phyloP scores from a whole-genome alignment of 2,888 invertebrate genomes.

The Pseudococcus jackbeardsleyi region DNA sequence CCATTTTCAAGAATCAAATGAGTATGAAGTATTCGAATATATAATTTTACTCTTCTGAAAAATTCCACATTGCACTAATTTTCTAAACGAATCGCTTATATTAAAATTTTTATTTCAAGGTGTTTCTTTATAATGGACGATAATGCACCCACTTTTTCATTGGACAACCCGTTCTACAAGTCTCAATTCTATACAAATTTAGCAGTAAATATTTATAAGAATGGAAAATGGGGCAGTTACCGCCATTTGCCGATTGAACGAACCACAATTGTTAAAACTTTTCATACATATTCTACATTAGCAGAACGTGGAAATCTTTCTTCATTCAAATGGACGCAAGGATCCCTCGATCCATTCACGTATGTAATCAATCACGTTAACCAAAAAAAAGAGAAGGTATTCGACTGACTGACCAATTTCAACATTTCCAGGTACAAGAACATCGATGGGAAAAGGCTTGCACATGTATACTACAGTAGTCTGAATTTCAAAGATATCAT shows the following conservation, averaged over 20 bases:
- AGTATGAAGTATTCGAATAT: too few relatives aligned
- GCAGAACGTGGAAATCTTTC: slow-evolving; percentile 88
- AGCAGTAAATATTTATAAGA: slow-evolving; percentile 81
- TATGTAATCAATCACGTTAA: too few relatives aligned
- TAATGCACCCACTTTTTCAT: slow-evolving; percentile 77
- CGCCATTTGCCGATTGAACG: slow-evolving; percentile 80
- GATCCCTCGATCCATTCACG: not conserved
- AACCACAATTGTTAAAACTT: slow-evolving; percentile 71
- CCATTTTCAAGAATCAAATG: too few relatives aligned
- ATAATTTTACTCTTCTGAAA: too few relatives aligned
- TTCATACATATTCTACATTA: slow-evolving; percentile 84
- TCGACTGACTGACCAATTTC: not conserved
- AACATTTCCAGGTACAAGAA: not conserved
- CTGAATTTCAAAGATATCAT: slow-evolving; percentile 97
- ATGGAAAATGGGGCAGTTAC: slow-evolving; percentile 83
- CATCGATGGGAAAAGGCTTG: not conserved
- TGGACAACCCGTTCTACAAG: slow-evolving; percentile 77
- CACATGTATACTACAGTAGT: slow-evolving; percentile 32
- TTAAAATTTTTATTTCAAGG: slow-evolving; percentile 66
- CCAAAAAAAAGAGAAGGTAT: too few relatives aligned
- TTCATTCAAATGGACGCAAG: slow-evolving; percentile 72
- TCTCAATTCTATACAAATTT: slow-evolving; percentile 80
- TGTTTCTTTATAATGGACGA: slow-evolving; percentile 76
- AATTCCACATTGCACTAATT: too few relatives aligned
- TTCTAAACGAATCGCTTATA: too few relatives aligned